Conservation (phyloP, 2,113 vertebrate species). For the Ailurus styani region DNA sequence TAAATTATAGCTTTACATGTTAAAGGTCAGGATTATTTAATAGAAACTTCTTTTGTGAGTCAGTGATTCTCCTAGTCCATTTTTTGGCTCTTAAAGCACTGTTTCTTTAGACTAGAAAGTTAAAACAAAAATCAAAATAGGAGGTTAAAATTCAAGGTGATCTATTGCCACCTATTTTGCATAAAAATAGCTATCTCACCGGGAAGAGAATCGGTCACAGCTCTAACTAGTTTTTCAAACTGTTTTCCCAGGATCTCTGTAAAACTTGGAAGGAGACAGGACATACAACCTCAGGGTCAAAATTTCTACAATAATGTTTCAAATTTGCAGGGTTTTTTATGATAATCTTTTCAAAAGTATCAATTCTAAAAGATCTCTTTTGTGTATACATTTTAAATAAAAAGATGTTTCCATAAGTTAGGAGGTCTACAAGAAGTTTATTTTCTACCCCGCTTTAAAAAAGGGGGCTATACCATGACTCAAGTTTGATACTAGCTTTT, state of each 20-base stretch:
- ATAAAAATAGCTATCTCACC: background rate
- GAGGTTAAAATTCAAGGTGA: background rate
- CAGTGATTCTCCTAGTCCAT: background rate
- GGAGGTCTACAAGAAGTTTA: background rate
- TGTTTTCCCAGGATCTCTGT: background rate
- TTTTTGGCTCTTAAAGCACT: background rate
- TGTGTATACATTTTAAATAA: background rate
- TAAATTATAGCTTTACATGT: background rate
- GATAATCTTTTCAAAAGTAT: background rate
- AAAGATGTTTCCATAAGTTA: background rate
- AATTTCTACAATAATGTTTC: background rate
- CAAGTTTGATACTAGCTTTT: background rate
- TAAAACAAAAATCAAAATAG: background rate
- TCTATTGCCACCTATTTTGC: background rate
- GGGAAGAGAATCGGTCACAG: background rate
- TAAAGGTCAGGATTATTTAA: slow-evolving; percentile 3
- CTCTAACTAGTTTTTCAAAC: background rate
- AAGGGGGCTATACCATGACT: background rate
- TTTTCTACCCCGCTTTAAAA: background rate
- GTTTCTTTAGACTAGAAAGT: slow-evolving; percentile 20
- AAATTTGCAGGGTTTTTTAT: background rate
- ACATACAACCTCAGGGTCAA: background rate
- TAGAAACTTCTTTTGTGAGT: background rate
- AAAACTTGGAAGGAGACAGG: background rate
- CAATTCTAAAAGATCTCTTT: background rate